A percentile compares a stretch with the other conserved stretches of the same genome.
Evolutionary conservation across 2,797 vertebrate species (phyloP).

Genomic region (Urophycis tenuis): DNA sequence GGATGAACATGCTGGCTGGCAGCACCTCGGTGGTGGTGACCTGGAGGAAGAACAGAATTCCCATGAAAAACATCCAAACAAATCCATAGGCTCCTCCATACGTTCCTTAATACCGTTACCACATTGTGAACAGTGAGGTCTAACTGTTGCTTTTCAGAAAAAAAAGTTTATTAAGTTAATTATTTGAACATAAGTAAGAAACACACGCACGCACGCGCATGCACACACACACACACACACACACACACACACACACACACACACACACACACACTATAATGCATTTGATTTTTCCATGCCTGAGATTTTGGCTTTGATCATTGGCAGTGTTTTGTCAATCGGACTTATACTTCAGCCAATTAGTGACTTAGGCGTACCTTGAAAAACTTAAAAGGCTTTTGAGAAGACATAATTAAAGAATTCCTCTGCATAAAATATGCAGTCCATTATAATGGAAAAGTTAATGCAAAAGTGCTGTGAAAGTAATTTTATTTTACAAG

Average conservation of each 20-base stretch:
- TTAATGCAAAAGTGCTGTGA: slow-evolving; percentile 16
- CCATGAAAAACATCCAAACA: slow-evolving; percentile 18
- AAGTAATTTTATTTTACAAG: slow-evolving; percentile 10
- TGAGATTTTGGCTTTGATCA: slow-evolving; percentile 80
- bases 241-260: slow-evolving; percentile 55
- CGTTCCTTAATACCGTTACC: too few species aligned
- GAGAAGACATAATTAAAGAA: slow-evolving; percentile 79
- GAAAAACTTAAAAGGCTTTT: slow-evolving; percentile 79
- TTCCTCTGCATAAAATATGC: slow-evolving; percentile 54
- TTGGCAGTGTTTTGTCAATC: slow-evolving; percentile 80
- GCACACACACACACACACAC: slow-evolving; percentile 43
- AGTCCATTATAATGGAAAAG: slow-evolving; percentile 41
- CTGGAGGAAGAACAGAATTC: slow-evolving; percentile 66
- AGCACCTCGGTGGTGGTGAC: slow-evolving; percentile 92
- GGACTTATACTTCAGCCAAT: slow-evolving; percentile 81
- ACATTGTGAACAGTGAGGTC: not conserved
- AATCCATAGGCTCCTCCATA: not conserved
- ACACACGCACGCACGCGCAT: too few species aligned
- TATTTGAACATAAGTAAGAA: slow-evolving; percentile 4
- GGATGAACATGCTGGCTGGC: slow-evolving; percentile 96
- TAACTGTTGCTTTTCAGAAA: too few species aligned
- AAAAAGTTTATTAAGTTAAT: not conserved
- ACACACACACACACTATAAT: slow-evolving; percentile 65
- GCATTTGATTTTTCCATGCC: slow-evolving; percentile 73
- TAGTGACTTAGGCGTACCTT: slow-evolving; percentile 81